These are phyloP conservation scores for Tetraodon nigroviridis DNA, from an alignment of 2,113 vertebrate genomes.

Conservation along the genomic window DNA sequence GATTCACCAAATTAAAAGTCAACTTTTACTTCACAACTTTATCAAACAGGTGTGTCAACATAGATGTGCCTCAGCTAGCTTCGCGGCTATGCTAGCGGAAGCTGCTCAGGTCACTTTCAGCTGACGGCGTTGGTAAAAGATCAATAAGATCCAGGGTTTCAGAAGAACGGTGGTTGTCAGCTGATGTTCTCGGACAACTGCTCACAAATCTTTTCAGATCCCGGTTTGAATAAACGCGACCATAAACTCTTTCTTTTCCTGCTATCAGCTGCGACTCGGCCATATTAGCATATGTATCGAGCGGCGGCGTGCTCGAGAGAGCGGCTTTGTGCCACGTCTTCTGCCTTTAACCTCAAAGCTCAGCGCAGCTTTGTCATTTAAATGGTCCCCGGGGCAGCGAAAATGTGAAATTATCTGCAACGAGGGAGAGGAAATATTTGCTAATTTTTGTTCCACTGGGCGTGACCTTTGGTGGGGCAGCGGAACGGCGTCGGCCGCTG, in stretches of 20 bases:
- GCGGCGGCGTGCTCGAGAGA: conserved; percentile 22
- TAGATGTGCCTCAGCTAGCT: too few species aligned
- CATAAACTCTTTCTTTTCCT: conserved; percentile 30
- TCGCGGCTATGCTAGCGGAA: too few species aligned
- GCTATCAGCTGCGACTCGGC: conserved; percentile 29
- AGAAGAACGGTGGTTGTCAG: too few species aligned
- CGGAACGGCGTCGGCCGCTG: background rate
- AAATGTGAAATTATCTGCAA: conserved; percentile 32
- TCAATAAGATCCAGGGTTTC: too few species aligned
- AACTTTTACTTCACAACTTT: too few species aligned
- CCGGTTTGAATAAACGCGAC: conserved; percentile 1
- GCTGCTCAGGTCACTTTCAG: too few species aligned
- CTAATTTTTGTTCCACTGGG: conserved; percentile 35
- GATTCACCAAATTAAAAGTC: too few species aligned
- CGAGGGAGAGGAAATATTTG: conserved; percentile 15
- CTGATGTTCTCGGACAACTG: too few species aligned
- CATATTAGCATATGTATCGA: conserved; percentile 58
- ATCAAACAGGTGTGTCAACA: too few species aligned
- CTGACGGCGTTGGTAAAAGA: too few species aligned
- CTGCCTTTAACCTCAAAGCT: conserved; percentile 42
- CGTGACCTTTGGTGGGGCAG: conserved; percentile 29
- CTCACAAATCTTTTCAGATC: too few species aligned
- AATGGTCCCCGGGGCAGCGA: conserved; percentile 32
- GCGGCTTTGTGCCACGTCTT: conserved; percentile 32
- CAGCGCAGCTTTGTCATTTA: conserved; percentile 49